These are phyloP conservation scores for Dolichomitus sp. DNA, from an alignment of 2,888 invertebrate genomes.

Conservation along the genomic window DNA sequence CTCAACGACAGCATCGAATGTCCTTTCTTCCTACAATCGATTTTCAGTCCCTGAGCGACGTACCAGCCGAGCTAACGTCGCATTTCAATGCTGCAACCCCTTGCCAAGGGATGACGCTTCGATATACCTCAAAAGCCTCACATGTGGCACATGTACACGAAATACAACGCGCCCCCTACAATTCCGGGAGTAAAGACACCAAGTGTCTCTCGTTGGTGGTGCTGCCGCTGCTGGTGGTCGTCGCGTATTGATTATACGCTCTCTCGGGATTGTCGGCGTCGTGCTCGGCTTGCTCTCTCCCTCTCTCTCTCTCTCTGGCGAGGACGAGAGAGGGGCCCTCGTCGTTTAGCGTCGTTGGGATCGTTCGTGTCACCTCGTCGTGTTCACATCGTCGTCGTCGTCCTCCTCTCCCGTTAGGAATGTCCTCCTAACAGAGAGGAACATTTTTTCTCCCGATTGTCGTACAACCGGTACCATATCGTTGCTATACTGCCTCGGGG, in stretches of 20 bases:
- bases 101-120: conserved; percentile 46
- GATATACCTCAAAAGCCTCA: conserved; percentile 1
- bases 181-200: conserved; percentile 21
- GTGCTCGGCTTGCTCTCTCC: background rate
- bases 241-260: conserved; percentile 23
- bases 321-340: conserved; percentile 61
- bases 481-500: conserved; percentile 1
- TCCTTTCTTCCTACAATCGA: background rate
- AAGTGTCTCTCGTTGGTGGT: conserved; percentile 33
- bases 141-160: conserved; percentile 5
- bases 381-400: conserved; percentile 41
- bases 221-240: conserved; percentile 8
- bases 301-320: conserved; percentile 20
- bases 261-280: conserved; percentile 14
- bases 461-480: background rate
- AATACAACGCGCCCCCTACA: conserved; percentile 53
- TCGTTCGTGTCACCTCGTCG: conserved; percentile 58
- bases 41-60: conserved; percentile 5
- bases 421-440: conserved; percentile 7
- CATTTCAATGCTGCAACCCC: background rate
- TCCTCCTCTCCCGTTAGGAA: conserved; percentile 31
- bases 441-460: background rate
- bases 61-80: conserved; percentile 35
- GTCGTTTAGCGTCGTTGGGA: conserved; percentile 62
- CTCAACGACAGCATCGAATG: background rate